Evolutionary conservation across 2,797 vertebrate species (phyloP).

Genomic region (Dermochelys coriacea): DNA sequence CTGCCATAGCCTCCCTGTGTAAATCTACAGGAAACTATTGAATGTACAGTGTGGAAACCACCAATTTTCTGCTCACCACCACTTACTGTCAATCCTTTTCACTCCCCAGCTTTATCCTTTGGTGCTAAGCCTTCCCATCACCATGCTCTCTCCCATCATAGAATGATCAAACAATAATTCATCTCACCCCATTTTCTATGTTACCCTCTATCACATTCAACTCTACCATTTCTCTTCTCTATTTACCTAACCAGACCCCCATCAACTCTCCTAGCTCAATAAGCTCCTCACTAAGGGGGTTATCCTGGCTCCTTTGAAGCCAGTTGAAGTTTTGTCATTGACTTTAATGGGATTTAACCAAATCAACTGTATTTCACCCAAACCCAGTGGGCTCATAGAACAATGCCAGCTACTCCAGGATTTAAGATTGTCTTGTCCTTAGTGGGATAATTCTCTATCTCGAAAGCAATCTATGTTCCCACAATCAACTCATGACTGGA

Average conservation of each 20-base stretch:
- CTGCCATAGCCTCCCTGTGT: background rate
- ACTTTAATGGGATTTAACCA: background rate
- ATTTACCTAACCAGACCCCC: background rate
- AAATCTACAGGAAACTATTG: background rate
- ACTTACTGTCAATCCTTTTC: background rate
- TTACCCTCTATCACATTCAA: background rate
- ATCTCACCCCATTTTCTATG: background rate
- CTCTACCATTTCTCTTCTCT: background rate
- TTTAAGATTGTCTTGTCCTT: accelerated
- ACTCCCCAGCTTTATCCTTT: background rate
- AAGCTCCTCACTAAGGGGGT: background rate
- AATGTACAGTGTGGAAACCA: background rate
- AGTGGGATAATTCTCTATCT: background rate
- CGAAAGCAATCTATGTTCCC: background rate
- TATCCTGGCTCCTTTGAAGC: background rate
- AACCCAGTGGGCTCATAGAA: background rate
- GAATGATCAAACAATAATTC: background rate
- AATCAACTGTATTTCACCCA: background rate
- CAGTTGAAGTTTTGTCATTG: background rate
- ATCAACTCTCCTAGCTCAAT: background rate
- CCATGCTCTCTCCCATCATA: background rate
- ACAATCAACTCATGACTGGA: accelerated
- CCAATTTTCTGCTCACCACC: background rate
- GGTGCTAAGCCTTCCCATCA: background rate
- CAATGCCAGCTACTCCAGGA: background rate